Conservation (phyloP, 30 jellyfish, hydroid and myxozoan species). For the Hydractinia echinata region DNA sequence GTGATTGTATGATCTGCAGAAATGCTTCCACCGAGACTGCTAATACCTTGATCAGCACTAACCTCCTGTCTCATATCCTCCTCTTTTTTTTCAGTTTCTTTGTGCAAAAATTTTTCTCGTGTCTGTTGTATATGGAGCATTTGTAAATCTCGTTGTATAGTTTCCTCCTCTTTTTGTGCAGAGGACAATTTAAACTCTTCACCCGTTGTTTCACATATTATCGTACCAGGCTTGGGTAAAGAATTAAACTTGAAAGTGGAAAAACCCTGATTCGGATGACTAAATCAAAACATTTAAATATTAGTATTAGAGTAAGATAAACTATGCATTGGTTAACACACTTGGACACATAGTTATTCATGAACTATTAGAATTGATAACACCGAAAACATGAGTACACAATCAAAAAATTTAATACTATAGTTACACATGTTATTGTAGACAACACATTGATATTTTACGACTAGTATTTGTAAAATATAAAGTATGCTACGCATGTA, state of each 20-base stretch:
- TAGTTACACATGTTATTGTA: too few species aligned
- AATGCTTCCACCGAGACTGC: background rate
- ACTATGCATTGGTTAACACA: too few species aligned
- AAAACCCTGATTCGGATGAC: background rate
- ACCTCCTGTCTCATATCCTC: background rate
- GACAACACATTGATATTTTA: too few species aligned
- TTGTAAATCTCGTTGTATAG: background rate
- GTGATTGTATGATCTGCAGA: background rate
- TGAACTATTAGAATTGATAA: too few species aligned
- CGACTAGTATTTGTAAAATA: too few species aligned
- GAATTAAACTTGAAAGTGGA: background rate
- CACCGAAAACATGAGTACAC: too few species aligned
- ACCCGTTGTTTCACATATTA: slow-evolving; percentile 25
- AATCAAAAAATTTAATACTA: too few species aligned
- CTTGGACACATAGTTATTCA: too few species aligned
- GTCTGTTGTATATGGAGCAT: background rate
- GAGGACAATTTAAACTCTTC: slow-evolving; percentile 11
- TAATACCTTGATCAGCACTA: slow-evolving; percentile 6
- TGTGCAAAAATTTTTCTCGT: background rate
- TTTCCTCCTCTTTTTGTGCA: background rate
- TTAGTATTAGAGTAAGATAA: too few species aligned
- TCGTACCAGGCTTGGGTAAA: slow-evolving; percentile 20
- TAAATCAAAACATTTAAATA: too few species aligned
- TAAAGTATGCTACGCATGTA: too few species aligned
- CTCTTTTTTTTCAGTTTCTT: background rate